Percentiles rank a stretch among this genome's conserved stretches.
phyloP scores from a whole-genome alignment of 1,140 invertebrate genomes.

The Pseudoatta argentina region DNA sequence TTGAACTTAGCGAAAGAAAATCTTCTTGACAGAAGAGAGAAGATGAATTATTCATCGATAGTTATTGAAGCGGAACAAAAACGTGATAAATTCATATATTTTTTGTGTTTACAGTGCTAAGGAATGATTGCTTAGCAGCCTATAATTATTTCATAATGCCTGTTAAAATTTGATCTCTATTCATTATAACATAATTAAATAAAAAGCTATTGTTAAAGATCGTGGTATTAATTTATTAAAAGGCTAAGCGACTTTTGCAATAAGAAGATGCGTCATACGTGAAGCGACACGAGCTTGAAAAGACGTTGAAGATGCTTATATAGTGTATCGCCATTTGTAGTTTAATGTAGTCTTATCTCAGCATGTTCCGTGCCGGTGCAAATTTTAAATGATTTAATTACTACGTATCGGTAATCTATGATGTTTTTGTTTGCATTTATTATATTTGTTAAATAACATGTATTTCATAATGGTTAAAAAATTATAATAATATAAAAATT shows the following conservation, averaged over 20 bases:
- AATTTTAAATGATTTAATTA: no score
- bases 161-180: neutral
- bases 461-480: no score
- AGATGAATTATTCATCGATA: slow-evolving; percentile 51
- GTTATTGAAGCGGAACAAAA: slow-evolving; percentile 22
- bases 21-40: slow-evolving; percentile 6
- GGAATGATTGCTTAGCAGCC: neutral
- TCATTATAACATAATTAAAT: neutral
- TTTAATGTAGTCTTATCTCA: no score
- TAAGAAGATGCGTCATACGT: neutral
- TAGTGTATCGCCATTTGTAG: no score
- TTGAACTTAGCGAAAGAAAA: slow-evolving; percentile 12
- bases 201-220: neutral
- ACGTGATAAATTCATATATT: neutral
- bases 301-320: no score
- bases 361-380: no score
- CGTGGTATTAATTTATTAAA: neutral
- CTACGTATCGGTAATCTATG: no score
- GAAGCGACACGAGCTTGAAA: no score
- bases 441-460: no score
- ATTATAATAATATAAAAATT: no score
- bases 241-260: neutral
- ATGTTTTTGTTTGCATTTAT: no score
- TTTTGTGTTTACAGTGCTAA: neutral
- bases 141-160: neutral